Base-by-base conservation (phyloP, 1,140 invertebrate genomes). In the Venustaconcha ellipsiformis region DNA sequence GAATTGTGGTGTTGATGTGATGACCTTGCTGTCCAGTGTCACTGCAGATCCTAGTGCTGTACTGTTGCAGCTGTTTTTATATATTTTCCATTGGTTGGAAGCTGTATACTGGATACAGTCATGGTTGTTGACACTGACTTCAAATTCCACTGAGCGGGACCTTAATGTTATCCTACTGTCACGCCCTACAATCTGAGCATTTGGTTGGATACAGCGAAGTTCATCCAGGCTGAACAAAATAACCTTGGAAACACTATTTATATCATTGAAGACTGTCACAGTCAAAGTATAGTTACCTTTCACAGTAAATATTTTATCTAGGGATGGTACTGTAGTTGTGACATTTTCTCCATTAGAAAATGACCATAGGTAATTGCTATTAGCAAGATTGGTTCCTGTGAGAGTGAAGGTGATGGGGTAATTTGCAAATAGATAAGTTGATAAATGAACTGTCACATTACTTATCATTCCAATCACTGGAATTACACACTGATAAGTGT, bases 71-170 rank as follows among this genome's bases (percentile, higher is more conserved):
- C 62, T 4, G 14, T 62, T 67, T 5, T 70, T 59, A 67, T 82
- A 83, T 14, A 87, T 74, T 23, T 37, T 69, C 86, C 86, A 88
- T 14, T 62, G 58, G 66, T 87, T 82, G 2, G 59, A 30, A 12
- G 83, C 76, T 20, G 76, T 69, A 64, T 88, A 87, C 14, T 71
- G 14, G 17, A 60, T 71, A 72, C 86, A 87, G 17, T 71, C 79
- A 15, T 70, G 67, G 20, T 74, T 76, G 62, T 82, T 73, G 8
- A 87, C 71, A 56, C 67, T 69, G 12, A 83, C 81, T 59, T 84
- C 82, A 62, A 88, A 78, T 15, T 82, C 78, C 2, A 84, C 18
- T 3, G 63, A 48, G 30, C 72, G 59, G 14, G 85, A 84, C 26
- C 81, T 78, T 14, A 71, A 70, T 15, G 73, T 71, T 2, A 70